phyloP scores from a whole-genome alignment of 35 echinoderm and acorn worm species.

The Lytechinus pictus region DNA sequence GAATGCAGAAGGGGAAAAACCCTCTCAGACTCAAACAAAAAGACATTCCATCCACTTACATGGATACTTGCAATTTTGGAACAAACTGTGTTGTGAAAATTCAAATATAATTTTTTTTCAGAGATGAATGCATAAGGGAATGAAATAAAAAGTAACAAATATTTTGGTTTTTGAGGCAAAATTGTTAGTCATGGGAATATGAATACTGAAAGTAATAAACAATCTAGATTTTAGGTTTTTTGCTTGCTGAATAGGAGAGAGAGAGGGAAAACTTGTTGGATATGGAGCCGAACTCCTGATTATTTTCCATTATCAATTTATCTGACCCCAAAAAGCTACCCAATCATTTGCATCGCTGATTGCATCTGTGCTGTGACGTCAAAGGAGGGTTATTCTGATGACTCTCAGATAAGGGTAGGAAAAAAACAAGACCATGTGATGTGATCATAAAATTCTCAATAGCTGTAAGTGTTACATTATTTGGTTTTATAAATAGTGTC shows the following conservation, averaged over 20 bases:
- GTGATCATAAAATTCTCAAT: neutral
- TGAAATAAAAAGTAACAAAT: no score
- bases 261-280: neutral
- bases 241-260: no score
- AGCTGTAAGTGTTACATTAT: neutral
- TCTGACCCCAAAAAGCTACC: neutral
- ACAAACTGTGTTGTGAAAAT: no score
- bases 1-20: no score
- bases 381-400: neutral
- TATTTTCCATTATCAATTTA: neutral
- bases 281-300: neutral
- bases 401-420: neutral
- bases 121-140: no score
- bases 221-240: neutral
- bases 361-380: neutral
- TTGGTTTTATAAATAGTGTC: neutral
- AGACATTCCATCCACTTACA: no score
- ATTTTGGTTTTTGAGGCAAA: no score
- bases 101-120: no score
- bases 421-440: neutral
- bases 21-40: no score
- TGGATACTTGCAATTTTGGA: no score
- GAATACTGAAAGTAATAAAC: neutral
- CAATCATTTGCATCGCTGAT: neutral
- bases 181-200: neutral